Base-by-base conservation (phyloP, 2,113 vertebrate species). In the Rhinopomastus cyanomelas region DNA sequence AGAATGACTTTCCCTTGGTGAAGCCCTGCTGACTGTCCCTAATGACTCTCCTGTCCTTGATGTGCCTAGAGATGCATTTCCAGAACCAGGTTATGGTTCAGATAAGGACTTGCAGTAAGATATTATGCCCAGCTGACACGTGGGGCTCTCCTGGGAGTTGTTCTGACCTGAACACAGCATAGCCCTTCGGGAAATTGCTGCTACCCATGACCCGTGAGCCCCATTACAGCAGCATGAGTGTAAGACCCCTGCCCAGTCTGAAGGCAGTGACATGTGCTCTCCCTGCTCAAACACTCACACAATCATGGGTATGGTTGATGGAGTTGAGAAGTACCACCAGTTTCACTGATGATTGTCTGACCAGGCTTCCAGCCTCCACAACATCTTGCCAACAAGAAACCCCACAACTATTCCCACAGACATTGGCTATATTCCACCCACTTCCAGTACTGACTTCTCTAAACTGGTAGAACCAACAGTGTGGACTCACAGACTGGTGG, bases 371-470 rank as follows among this genome's bases (percentile, higher is more conserved):
- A 55, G 9, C 39, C 42, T 74, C 61, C 37, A 29, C 27, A 61
- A n/a, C 7, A 18, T 5, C n/a, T 12, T 39, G 17, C 46, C 52
- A 44, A 46, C 39, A 29, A 44, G 12, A 78, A 82, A 62, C 3
- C 19, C 26, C 6, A 1, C 13, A 32, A 46, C 9, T 34, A 23
- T 80, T 27, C 5, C 13, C 8, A 9, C 0, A 53, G 36, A 49
- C 0, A 4, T 32, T 19, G 66, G 9, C 7, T 34, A 3, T 36
- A 42, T 49, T 48, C 37, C 46, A 34, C 37, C 23, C 32, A 8
- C 13, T 52, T n/a, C 56, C 55, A 84, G 11, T 5, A 27, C 46
- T 51, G 23, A 4, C 18, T 48, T 51, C 44, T 34, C 12, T 29
- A 39, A 18, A 22, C n/a, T 12, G 46, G 5, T 0, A 42, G 19